Evolutionary conservation across 2,113 vertebrate species (phyloP).

Genomic region (Pampusana beccarii): DNA sequence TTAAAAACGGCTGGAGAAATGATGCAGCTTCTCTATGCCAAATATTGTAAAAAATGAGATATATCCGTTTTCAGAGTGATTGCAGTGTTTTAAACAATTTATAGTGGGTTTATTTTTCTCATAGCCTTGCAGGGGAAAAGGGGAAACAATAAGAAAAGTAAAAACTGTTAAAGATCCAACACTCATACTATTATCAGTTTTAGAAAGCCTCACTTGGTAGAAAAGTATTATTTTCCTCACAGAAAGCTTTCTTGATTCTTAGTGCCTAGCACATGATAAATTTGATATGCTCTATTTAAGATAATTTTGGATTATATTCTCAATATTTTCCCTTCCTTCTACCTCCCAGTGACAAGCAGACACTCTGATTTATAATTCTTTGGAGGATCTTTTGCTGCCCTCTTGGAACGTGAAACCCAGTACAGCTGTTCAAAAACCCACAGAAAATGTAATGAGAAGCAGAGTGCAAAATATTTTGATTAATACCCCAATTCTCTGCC

Average conservation of each 20-base stretch:
- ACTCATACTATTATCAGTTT: not conserved
- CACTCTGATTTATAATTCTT: not conserved
- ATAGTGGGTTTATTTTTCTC: not conserved
- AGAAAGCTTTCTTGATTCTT: not conserved
- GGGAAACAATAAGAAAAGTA: not conserved
- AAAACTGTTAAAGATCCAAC: not conserved
- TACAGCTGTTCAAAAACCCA: not conserved
- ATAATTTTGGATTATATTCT: not conserved
- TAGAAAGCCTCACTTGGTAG: not conserved
- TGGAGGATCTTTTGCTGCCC: not conserved
- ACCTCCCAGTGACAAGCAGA: not conserved
- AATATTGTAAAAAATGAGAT: not conserved
- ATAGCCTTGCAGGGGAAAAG: not conserved
- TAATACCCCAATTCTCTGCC: not conserved
- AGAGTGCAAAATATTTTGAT: not conserved
- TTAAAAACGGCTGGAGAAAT: not conserved
- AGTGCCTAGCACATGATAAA: not conserved
- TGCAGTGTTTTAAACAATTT: not conserved
- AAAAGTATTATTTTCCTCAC: not conserved
- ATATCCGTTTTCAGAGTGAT: not conserved
- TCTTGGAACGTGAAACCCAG: not conserved
- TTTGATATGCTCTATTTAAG: not conserved
- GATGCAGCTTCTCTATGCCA: not conserved
- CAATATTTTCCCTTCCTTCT: not conserved
- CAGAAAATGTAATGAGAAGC: not conserved